Base-by-base conservation (phyloP, 1,140 invertebrate species). In the Drosophila nikananu region DNA sequence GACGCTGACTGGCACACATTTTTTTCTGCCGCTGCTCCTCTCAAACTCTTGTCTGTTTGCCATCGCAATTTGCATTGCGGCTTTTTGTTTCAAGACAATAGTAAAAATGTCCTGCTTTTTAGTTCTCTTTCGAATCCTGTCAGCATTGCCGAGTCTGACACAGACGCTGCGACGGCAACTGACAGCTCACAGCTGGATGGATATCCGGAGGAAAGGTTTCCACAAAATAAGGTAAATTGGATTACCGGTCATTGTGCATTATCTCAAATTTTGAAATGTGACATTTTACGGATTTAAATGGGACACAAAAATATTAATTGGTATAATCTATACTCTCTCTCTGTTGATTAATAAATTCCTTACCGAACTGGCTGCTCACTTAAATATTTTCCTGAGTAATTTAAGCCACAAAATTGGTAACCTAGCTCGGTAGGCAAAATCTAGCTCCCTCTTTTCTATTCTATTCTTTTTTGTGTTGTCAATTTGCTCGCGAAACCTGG, bases 181-280 rank as follows among this genome's bases (percentile, higher is more conserved):
- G 55, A 25, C 44, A 55, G 68, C 54, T 12, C 54, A 9, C 73
- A 64, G 46, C 54, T 30, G 59, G 70, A 73, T 49, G 30, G 19
- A 30, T 41, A 39, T 27, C 35, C 30, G 57, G 41, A 63, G 23
- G 37, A 72, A 81, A 75, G 64, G 67, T 72, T 81, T 78, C 75
- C 84, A 86, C 81, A 81, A 86, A 72, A 76, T 79, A 60, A 60
- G 44, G 41, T 54, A 64, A 76, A 81, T 68, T 61, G 71, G 79
- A 64, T 80, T 80, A 81, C 60, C 77, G 39, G 46, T 63, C 62
- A 72, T 77, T 77, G 71, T 35, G 25, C 58, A 63, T 66, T 66
- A 66, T 66, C 58, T 63, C 10, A 0, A 44, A 25, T 63, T 25
- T 55, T 39, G 42, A 77, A 52, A 37, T 39, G 32, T 30, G 19